Conservation (phyloP, 2,113 vertebrate species). For the Ameiurus melas region DNA sequence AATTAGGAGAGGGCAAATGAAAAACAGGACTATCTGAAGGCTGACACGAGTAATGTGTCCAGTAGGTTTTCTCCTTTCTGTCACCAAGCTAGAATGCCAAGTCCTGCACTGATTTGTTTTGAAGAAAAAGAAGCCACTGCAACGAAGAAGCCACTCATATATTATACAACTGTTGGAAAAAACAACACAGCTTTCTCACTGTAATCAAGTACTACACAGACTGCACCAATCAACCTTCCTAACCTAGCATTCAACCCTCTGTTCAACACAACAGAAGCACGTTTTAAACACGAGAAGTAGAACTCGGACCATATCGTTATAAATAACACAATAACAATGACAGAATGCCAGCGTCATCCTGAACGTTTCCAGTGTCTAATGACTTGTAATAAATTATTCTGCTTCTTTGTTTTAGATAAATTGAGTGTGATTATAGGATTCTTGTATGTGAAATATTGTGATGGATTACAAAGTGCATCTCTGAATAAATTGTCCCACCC, state of each 20-base stretch:
- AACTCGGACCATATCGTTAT: not conserved
- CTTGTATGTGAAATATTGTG: conserved; percentile 19
- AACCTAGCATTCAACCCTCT: not conserved
- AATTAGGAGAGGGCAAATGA: not conserved
- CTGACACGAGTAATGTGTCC: conserved; percentile 9
- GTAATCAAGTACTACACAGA: conserved; percentile 18
- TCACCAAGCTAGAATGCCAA: conserved; percentile 15
- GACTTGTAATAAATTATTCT: conserved; percentile 32
- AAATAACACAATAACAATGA: conserved; percentile 4
- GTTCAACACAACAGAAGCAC: not conserved
- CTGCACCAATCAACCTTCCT: conserved; percentile 9
- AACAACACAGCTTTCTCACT: not conserved
- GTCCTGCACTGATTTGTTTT: conserved; percentile 48
- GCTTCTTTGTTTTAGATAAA: conserved; percentile 12
- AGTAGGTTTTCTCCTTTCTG: conserved; percentile 2
- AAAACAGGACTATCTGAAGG: not conserved
- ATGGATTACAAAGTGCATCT: conserved; percentile 14
- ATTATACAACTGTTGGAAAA: conserved; percentile 38
- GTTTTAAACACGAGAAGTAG: not conserved
- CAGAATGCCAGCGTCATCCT: not conserved
- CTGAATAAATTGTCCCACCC: conserved; percentile 1
- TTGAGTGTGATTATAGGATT: conserved; percentile 11
- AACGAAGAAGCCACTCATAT: not conserved
- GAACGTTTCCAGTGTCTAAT: conserved; percentile 9
- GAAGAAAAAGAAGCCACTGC: conserved; percentile 42